Base-by-base conservation (phyloP, 2,888 invertebrate genomes). In the Protophormia terraenovae region DNA sequence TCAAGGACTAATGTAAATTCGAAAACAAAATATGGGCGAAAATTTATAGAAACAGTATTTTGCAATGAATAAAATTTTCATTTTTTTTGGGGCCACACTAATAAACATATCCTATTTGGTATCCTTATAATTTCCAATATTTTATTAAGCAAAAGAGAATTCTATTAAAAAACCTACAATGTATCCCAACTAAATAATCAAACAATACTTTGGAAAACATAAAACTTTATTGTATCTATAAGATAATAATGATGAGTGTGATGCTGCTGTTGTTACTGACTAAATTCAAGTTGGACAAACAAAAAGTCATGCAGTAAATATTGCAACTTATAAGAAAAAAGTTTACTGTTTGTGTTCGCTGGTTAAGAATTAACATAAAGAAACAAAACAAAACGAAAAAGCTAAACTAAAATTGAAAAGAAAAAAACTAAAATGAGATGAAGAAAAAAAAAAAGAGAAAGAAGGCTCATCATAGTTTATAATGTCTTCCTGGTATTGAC, bases 401-500 rank as follows among this genome's bases (percentile, higher is more conserved):
- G 24, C 27, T 47, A 12, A 69, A 62, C 10, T 8, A 71, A 71
- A n/a, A n/a, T n/a, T n/a, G n/a, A n/a, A 73, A 22, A 58, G 29
- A 24, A 53, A 45, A 19, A 55, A 8, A 50, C 41, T 64, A 19
- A 71, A 82, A 55, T 8, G 16, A 64, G 45, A 71, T n/a, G n/a
- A n/a, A n/a, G n/a, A n/a, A n/a, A 55, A 53, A 47, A 53, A 55
- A 67, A 55, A 55, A 85, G 55, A 82, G 78, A 85, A 77, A 78
- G 82, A 79, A 86, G 73, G 83, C 83, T 73, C 73, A 83, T 86
- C 82, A 84, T 86, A 77, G 86, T 83, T 83, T 85, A 79, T 86
- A 85, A 83, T 86, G 86, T 88, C 88, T 89, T 89, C 89, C 89
- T 89, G 89, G 88, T 90, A 90, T 89, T 90, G 90, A 90, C 90